These are phyloP conservation scores for Arctia plantaginis DNA, from an alignment of 2,888 invertebrate genomes.

Conservation along the genomic window DNA sequence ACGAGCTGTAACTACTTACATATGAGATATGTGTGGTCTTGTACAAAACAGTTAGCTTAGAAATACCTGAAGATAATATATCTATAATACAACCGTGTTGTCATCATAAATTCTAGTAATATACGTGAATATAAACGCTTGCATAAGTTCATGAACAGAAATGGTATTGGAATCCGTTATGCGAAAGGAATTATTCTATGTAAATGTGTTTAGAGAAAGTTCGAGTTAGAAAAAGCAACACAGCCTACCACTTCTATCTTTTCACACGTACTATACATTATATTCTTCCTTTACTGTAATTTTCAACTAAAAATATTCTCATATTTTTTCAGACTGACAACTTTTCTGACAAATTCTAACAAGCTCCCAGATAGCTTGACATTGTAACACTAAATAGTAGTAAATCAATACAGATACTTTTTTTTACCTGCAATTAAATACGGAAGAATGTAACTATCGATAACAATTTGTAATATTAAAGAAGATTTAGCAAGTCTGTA, in stretches of 20 bases:
- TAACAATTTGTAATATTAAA: too few relatives aligned
- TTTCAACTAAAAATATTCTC: too few relatives aligned
- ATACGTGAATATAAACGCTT: background rate
- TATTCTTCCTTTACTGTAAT: too few relatives aligned
- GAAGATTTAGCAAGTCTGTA: too few relatives aligned
- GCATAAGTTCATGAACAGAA: background rate
- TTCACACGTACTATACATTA: too few relatives aligned
- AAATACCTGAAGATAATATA: constrained; percentile 9
- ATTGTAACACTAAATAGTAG: too few relatives aligned
- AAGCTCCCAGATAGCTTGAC: too few relatives aligned
- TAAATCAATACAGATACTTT: too few relatives aligned
- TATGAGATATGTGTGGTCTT: constrained; percentile 7
- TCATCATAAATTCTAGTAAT: constrained; percentile 6
- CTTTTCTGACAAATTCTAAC: too few relatives aligned
- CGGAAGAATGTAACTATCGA: too few relatives aligned
- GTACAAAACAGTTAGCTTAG: constrained; percentile 1
- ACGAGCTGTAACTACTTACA: background rate
- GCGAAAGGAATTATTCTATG: background rate
- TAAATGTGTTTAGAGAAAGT: background rate
- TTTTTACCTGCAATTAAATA: too few relatives aligned
- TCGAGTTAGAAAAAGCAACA: background rate
- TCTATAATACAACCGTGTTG: constrained; percentile 1
- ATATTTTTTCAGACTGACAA: too few relatives aligned
- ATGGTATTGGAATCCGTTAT: background rate
- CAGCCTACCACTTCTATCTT: background rate